A percentile compares a stretch with the other conserved stretches of the same genome.
phyloP scores from a whole-genome alignment of 2,113 vertebrate genomes.

The Cinclus cinclus region DNA sequence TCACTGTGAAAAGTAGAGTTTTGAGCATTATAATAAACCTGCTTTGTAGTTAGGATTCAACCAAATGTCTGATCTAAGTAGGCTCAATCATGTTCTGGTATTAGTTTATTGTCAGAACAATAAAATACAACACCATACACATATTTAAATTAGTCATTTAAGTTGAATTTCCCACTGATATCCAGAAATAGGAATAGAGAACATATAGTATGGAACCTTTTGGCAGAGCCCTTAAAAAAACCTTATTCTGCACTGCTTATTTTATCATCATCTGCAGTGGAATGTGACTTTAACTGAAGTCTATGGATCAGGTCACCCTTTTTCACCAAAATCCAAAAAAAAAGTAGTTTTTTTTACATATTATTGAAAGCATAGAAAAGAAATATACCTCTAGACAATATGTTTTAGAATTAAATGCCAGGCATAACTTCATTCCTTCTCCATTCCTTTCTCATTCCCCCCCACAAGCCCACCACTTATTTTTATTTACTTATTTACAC shows the following conservation, averaged over 20 bases:
- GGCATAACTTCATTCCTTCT: background rate
- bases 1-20: background rate
- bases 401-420: background rate
- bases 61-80: background rate
- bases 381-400: background rate
- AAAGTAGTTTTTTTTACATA: background rate
- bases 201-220: background rate
- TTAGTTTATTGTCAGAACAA: background rate
- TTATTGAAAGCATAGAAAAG: background rate
- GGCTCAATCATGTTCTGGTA: accelerated
- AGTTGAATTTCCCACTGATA: background rate
- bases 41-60: background rate
- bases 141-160: background rate
- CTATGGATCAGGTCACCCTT: background rate
- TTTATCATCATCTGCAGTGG: background rate
- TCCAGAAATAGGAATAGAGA: background rate
- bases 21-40: background rate
- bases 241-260: background rate
- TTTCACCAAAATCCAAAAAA: background rate
- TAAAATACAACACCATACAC: background rate
- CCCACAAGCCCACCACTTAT: background rate
- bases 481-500: background rate
- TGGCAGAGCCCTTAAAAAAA: background rate
- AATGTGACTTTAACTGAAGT: background rate
- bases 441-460: background rate